Conservation (phyloP, 2,888 invertebrate species). For the Amblyjoppa proteus region DNA sequence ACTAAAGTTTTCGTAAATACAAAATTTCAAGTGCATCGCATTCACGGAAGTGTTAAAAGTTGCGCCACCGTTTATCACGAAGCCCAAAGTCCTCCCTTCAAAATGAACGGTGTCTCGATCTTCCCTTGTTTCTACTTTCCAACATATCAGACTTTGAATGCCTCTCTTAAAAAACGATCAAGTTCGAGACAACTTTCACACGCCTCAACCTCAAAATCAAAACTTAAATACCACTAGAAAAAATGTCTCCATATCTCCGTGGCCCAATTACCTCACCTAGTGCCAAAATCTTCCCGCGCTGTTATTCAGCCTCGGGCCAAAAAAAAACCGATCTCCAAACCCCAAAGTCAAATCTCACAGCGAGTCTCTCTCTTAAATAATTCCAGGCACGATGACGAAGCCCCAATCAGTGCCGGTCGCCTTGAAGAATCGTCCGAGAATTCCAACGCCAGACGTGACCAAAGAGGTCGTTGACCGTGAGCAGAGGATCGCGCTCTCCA, state of each 20-base stretch:
- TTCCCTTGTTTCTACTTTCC: background rate
- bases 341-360: background rate
- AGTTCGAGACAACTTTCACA: background rate
- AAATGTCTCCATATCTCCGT: background rate
- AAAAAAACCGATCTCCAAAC: slow-evolving; percentile 12
- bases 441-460: slow-evolving; percentile 95
- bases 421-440: slow-evolving; percentile 93
- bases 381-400: slow-evolving; percentile 88
- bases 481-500: slow-evolving; percentile 87
- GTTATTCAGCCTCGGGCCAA: background rate
- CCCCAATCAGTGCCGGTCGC: slow-evolving; percentile 89
- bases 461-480: slow-evolving; percentile 92
- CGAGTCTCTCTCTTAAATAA: background rate
- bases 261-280: background rate
- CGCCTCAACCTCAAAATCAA: background rate
- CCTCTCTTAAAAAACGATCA: background rate
- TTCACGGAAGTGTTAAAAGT: background rate
- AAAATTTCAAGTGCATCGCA: background rate
- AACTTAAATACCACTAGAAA: background rate
- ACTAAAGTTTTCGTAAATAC: slow-evolving; percentile 4
- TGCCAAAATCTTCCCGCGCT: too few relatives aligned
- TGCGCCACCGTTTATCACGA: background rate
- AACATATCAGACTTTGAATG: background rate
- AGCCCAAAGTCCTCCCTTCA: background rate
- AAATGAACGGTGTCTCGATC: background rate